phyloP scores from a whole-genome alignment of 30 jellyfish, hydroid and myxozoan genomes.

The Pseudorhiza aurosa region DNA sequence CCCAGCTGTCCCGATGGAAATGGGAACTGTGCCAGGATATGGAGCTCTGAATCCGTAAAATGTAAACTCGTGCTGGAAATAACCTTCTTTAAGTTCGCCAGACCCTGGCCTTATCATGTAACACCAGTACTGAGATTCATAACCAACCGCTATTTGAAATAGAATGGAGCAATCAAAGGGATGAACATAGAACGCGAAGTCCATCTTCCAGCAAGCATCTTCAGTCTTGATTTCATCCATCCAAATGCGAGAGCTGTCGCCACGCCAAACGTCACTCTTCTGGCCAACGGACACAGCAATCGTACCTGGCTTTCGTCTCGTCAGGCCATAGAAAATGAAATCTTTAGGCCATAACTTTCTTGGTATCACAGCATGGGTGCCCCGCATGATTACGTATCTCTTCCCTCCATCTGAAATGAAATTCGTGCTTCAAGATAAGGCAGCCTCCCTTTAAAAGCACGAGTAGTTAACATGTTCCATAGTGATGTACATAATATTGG shows the following conservation, averaged over 20 bases:
- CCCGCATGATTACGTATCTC: background rate
- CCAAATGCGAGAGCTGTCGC: background rate
- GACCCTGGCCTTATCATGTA: background rate
- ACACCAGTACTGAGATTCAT: slow-evolving; percentile 17
- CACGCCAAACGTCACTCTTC: background rate
- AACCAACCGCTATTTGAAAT: slow-evolving; percentile 17
- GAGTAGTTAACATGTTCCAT: no score
- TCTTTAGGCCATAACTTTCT: background rate
- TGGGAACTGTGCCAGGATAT: slow-evolving; percentile 30
- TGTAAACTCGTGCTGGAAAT: slow-evolving; percentile 20
- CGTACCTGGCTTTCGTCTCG: background rate
- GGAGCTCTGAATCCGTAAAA: slow-evolving; percentile 12
- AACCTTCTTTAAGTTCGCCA: background rate
- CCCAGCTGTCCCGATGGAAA: slow-evolving; percentile 25
- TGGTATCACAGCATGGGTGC: background rate
- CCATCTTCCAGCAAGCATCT: background rate
- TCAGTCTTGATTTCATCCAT: background rate
- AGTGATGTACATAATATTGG: no score
- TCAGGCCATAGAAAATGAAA: background rate
- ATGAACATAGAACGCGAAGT: background rate
- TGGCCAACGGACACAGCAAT: background rate
- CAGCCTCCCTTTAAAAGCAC: no score
- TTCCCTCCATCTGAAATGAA: no score
- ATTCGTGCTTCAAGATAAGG: no score
- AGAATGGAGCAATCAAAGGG: background rate